These are phyloP conservation scores for Sebastes glaucus DNA, from an alignment of 2,797 vertebrate species.

Conservation along the genomic window DNA sequence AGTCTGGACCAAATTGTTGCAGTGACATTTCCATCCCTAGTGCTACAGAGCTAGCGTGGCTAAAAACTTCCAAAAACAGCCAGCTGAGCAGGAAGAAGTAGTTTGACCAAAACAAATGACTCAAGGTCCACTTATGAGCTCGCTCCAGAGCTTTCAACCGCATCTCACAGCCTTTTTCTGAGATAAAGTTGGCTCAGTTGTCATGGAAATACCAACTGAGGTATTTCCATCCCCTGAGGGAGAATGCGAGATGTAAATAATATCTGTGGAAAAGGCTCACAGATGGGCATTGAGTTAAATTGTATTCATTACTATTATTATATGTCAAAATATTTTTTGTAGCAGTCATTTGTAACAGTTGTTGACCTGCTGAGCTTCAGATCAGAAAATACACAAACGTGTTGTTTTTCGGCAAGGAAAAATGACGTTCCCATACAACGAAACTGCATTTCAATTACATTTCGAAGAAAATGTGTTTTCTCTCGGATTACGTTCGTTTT, in stretches of 20 bases:
- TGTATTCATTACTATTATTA: not conserved
- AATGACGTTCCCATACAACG: no score
- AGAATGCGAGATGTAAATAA: not conserved
- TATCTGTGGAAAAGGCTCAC: not conserved
- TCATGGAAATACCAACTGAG: not conserved
- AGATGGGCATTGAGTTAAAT: no score
- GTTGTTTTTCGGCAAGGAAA: not conserved
- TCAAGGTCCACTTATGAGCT: not conserved
- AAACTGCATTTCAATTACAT: no score
- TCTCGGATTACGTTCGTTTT: no score
- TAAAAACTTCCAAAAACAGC: not conserved
- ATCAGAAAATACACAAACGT: not conserved
- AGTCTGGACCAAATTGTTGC: not conserved
- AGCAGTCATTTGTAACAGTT: not conserved
- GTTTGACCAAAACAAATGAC: no score
- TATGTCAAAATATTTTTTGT: not conserved
- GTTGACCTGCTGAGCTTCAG: not conserved
- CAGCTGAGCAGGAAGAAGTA: not conserved
- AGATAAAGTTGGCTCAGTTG: not conserved
- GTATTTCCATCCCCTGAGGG: not conserved
- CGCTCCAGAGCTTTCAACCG: not conserved
- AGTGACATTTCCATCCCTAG: not conserved
- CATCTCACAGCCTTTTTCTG: not conserved
- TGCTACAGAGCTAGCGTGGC: not conserved
- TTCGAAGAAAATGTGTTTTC: no score